phyloP scores from a whole-genome alignment of 2,113 vertebrate genomes.

The Felis catus region DNA sequence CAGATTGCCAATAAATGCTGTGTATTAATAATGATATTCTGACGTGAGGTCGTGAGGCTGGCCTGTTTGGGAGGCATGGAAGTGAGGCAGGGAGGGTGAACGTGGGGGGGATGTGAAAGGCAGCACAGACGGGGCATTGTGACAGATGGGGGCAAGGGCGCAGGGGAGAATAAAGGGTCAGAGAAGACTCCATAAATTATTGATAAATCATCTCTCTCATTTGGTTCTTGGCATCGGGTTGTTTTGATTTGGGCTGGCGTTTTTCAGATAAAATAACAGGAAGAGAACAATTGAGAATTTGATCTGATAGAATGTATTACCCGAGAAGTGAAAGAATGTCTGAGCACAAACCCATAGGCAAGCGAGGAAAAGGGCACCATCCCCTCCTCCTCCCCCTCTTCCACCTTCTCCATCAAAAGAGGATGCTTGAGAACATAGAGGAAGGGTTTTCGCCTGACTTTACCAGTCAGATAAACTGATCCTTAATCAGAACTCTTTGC shows the following conservation, averaged over 20 bases:
- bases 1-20: background rate
- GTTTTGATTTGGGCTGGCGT: slow-evolving; percentile 19
- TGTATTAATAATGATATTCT: background rate
- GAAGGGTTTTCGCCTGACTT: background rate
- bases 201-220: slow-evolving; percentile 35
- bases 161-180: background rate
- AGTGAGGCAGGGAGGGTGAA: background rate
- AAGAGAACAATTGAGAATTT: background rate
- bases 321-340: background rate
- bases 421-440: background rate
- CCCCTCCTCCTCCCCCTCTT: fast-evolving
- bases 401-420: background rate
- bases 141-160: background rate
- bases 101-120: background rate
- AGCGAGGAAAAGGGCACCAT: background rate
- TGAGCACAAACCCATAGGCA: background rate
- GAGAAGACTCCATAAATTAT: slow-evolving; percentile 17
- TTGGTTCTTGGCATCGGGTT: slow-evolving; percentile 15
- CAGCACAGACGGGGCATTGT: background rate
- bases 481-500: background rate
- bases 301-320: background rate
- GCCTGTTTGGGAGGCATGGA: background rate
- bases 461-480: background rate
- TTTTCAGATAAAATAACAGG: slow-evolving; percentile 37
- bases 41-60: background rate